Base-by-base conservation (phyloP, 2,888 invertebrate species). In the Clistopyga incitator region DNA sequence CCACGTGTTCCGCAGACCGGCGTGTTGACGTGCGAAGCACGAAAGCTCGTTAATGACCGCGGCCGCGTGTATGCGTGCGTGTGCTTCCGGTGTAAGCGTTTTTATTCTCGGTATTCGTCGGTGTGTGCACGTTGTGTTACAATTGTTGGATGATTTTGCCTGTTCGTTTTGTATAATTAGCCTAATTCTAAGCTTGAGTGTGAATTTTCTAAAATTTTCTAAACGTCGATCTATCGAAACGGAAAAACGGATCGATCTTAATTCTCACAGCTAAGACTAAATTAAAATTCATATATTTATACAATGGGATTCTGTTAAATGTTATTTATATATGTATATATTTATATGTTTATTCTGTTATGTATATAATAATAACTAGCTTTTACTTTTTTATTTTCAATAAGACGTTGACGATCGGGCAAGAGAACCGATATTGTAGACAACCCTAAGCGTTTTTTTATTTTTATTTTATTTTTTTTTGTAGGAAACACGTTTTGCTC, bases 401-500 rank as follows among this genome's bases (percentile, higher is more conserved):
- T 54, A 61, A 79, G 65, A 79, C 76, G 65, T 38, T 25, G 79
- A 75, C 56, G 65, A 75, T 71, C 75, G 82, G 59, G 71, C 56
- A 56, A 77, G 64, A 68, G 42, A 68, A 61, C 72, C 80, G 61
- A 77, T 83, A 68, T 59, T 83, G 77, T 83, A 76, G 76, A 80
- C 76, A 72, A 78, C 70, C 74, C 70, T 75, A 82, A 75, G 78
- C 81, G 61, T 78, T 78, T 78, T 70, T 77, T 59, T n/a, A n/a
- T n/a, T n/a, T n/a, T n/a, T n/a, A n/a, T n/a, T n/a, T n/a, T n/a
- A n/a, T n/a, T n/a, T n/a, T n/a, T n/a, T n/a, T 65, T 54, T 65
- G 88, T 92, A 91, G 90, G 91, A 91, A 91, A 91, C 88, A 84
- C 85, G 71, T 86, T 87, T 88, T 86, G 77, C 87, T 88, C 81